Evolutionary conservation across 30 jellyfish, hydroid and myxozoan genomes (phyloP).

Genomic region (Mastigias papua): DNA sequence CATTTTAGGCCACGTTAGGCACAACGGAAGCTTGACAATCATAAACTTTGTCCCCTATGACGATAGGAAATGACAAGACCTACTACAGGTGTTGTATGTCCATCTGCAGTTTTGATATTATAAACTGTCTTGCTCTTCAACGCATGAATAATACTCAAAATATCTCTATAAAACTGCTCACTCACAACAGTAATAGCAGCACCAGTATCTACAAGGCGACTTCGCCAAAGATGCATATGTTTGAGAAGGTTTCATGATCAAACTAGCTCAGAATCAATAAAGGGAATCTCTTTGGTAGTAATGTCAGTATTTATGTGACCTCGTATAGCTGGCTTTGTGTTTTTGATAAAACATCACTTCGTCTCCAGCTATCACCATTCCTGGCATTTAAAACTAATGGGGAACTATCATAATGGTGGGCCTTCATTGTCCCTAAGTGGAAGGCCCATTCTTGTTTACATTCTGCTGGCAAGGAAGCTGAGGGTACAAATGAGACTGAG

Average conservation of each 20-base stretch:
- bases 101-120: no score
- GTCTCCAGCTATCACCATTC: no score
- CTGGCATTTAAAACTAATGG: no score
- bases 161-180: neutral
- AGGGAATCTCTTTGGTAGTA: neutral
- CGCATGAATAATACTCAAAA: neutral
- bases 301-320: no score
- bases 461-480: neutral
- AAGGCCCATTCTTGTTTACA: no score
- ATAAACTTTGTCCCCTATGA: neutral
- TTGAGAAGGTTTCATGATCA: neutral
- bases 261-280: neutral
- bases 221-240: neutral
- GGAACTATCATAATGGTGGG: no score
- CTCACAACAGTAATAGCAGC: conserved; percentile 14
- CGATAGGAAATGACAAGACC: neutral
- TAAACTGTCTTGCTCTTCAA: neutral
- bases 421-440: no score
- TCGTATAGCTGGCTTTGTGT: no score
- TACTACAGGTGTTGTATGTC: neutral
- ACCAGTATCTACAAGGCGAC: conserved; percentile 16
- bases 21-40: conserved; percentile 17
- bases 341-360: no score
- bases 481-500: neutral
- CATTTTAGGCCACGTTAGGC: conserved; percentile 6